phyloP scores from a whole-genome alignment of 2,113 vertebrate genomes.

The Rhipidura dahli region DNA sequence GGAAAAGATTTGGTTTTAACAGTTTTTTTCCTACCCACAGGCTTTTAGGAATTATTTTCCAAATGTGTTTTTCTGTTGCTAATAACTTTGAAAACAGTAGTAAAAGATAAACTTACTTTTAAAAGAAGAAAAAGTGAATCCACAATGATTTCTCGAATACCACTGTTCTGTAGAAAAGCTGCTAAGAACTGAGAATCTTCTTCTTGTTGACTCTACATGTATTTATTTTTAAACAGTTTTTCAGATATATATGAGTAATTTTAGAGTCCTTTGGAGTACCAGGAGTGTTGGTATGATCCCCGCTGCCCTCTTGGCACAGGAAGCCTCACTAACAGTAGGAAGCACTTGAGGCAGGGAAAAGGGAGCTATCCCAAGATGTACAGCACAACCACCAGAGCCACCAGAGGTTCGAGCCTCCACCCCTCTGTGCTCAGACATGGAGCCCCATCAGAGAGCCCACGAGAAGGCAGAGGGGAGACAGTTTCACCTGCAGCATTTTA shows the following conservation, averaged over 20 bases:
- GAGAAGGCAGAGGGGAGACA: not conserved
- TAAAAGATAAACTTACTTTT: not conserved
- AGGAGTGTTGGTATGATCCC: not conserved
- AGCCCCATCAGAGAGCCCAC: not conserved
- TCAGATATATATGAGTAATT: not conserved
- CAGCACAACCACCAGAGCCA: not conserved
- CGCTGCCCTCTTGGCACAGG: not conserved
- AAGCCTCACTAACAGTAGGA: not conserved
- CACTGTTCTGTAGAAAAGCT: not conserved
- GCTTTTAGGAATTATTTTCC: slow-evolving; percentile 8
- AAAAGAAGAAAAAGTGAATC: not conserved
- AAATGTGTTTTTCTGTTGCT: not conserved
- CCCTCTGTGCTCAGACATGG: not conserved
- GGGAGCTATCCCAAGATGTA: not conserved
- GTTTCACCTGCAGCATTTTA: slow-evolving; percentile 12
- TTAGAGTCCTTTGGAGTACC: not conserved
- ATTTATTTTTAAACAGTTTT: not conserved
- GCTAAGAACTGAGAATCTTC: not conserved
- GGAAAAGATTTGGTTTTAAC: slow-evolving; percentile 7
- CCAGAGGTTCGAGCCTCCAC: not conserved
- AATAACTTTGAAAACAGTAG: not conserved
- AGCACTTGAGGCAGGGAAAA: not conserved
- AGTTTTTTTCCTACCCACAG: not conserved
- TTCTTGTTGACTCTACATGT: not conserved
- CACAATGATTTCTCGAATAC: not conserved